These are phyloP conservation scores for Trichogramma evanescens DNA, from an alignment of 2,888 invertebrate species.

Conservation along the genomic window DNA sequence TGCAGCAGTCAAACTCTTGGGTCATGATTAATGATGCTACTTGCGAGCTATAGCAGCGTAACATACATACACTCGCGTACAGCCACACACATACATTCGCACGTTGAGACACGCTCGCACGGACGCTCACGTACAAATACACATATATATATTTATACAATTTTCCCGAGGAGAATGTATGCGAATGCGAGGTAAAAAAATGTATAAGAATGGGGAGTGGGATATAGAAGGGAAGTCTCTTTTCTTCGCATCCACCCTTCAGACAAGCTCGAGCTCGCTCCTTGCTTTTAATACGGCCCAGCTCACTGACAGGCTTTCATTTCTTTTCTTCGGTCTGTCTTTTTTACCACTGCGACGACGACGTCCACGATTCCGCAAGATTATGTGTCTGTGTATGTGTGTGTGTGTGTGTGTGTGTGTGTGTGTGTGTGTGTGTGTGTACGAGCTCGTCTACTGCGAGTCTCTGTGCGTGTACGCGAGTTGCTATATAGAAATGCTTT, in stretches of 20 bases:
- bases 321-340: conserved; percentile 32
- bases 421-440: neutral
- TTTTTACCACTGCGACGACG: too few relatives aligned
- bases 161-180: neutral
- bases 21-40: too few relatives aligned
- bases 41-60: too few relatives aligned
- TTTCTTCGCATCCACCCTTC: conserved; percentile 48
- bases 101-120: too few relatives aligned
- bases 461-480: neutral
- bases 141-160: too few relatives aligned
- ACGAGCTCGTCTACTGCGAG: neutral
- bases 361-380: neutral
- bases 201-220: conserved; percentile 41
- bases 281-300: conserved; percentile 1
- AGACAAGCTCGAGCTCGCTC: conserved; percentile 25
- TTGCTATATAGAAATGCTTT: neutral
- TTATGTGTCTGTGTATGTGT: neutral
- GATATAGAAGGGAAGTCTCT: conserved; percentile 37
- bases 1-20: too few relatives aligned
- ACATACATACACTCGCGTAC: too few relatives aligned
- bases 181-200: conserved; percentile 40
- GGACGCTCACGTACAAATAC: too few relatives aligned
- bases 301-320: conserved; percentile 39
- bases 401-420: neutral
- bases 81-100: too few relatives aligned